Percentiles rank a stretch among this genome's conserved stretches.
phyloP scores from a whole-genome alignment of 1,140 invertebrate species.

The Drosophila sp. region DNA sequence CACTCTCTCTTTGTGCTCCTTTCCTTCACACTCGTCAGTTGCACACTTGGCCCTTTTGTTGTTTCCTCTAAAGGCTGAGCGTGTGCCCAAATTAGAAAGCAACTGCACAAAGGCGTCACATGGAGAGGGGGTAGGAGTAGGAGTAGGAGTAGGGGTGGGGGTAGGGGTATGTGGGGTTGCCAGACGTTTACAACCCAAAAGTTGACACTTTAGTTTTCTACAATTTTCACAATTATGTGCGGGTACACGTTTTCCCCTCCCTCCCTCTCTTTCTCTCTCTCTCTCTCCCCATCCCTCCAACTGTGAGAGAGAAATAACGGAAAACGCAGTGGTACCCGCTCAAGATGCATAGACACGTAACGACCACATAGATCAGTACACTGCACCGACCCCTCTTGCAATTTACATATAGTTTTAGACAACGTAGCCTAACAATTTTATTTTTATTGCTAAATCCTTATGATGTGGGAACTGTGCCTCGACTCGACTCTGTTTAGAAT shows the following conservation, averaged over 20 bases:
- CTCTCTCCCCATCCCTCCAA: no score
- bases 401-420: constrained; percentile 61
- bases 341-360: constrained; percentile 75
- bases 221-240: constrained; percentile 62
- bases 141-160: constrained; percentile 7
- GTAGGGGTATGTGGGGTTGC: constrained; percentile 15
- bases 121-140: background rate
- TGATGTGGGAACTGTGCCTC: constrained; percentile 70
- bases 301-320: constrained; percentile 57
- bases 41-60: constrained; percentile 49
- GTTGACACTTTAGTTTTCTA: constrained; percentile 72
- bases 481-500: constrained; percentile 41
- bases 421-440: constrained; percentile 38
- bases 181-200: constrained; percentile 59
- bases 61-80: constrained; percentile 60
- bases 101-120: constrained; percentile 54
- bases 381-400: constrained; percentile 17
- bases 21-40: constrained; percentile 14
- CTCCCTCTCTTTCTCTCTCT: no score
- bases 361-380: constrained; percentile 34
- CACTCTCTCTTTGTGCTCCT: no score
- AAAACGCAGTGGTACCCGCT: constrained; percentile 36
- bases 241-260: constrained; percentile 68
- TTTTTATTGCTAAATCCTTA: constrained; percentile 77
- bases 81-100: constrained; percentile 79